Conservation (phyloP, 2,113 vertebrate species). For the Poecile atricapillus region DNA sequence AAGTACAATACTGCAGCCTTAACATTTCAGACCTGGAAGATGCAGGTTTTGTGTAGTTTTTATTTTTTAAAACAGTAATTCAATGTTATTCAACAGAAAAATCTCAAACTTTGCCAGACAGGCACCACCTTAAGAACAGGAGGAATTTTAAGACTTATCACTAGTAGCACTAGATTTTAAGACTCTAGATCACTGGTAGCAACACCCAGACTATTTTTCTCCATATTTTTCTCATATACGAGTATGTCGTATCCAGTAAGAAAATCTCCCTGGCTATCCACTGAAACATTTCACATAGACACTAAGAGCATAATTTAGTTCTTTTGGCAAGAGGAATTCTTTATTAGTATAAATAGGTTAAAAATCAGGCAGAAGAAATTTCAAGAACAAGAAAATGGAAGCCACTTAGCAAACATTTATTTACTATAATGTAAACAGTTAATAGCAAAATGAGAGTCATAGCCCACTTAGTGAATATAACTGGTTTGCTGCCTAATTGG, state of each 20-base stretch:
- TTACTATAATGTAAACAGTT: neutral
- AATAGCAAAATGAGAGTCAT: neutral
- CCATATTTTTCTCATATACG: too few species aligned
- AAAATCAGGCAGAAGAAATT: neutral
- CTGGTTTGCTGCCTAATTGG: neutral
- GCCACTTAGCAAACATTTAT: neutral
- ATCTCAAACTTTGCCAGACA: neutral
- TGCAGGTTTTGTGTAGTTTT: neutral
- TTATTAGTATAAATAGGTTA: neutral
- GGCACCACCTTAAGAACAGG: neutral
- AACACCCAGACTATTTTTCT: neutral
- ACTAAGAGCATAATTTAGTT: neutral
- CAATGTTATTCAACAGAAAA: neutral
- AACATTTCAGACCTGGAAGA: neutral
- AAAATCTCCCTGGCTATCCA: neutral
- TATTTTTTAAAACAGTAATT: neutral
- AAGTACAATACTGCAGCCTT: neutral
- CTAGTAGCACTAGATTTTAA: neutral
- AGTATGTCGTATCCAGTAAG: neutral
- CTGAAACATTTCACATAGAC: neutral
- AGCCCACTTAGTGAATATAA: neutral
- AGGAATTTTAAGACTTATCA: neutral
- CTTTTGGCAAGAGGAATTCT: neutral
- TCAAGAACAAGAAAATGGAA: neutral
- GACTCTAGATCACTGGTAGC: neutral